Percentiles rank a stretch among this genome's conserved stretches.
Conservation (phyloP, 2,888 invertebrate species). For the Pocota personata region DNA sequence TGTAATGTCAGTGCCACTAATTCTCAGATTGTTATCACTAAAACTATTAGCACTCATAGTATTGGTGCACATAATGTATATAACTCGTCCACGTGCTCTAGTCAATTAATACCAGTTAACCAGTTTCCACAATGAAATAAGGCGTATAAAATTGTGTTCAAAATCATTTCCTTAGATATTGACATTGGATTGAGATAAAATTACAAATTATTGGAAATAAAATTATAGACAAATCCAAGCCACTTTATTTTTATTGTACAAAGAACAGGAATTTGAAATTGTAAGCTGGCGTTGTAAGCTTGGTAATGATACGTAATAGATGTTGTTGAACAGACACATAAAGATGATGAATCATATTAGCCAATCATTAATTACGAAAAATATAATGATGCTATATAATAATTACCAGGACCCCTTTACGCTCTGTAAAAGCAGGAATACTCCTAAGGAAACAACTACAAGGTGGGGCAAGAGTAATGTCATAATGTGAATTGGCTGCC, state of each 20-base stretch:
- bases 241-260: neutral
- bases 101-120: neutral
- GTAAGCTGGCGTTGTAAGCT: neutral
- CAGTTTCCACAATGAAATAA: neutral
- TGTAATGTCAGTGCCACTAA: neutral
- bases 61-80: neutral
- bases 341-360: too few relatives aligned
- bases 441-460: too few relatives aligned
- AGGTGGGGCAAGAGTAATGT: too few relatives aligned
- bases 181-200: slow-evolving; percentile 19
- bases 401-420: too few relatives aligned
- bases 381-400: too few relatives aligned
- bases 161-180: slow-evolving; percentile 14
- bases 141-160: slow-evolving; percentile 6
- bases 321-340: too few relatives aligned
- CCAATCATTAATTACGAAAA: too few relatives aligned
- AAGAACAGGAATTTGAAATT: neutral
- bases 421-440: too few relatives aligned
- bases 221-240: neutral
- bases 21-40: neutral
- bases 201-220: neutral
- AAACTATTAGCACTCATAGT: neutral
- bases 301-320: too few relatives aligned
- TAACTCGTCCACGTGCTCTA: neutral
- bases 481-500: too few relatives aligned